Conservation (phyloP, 2,113 vertebrate species). For the Pterocles burchelli region DNA sequence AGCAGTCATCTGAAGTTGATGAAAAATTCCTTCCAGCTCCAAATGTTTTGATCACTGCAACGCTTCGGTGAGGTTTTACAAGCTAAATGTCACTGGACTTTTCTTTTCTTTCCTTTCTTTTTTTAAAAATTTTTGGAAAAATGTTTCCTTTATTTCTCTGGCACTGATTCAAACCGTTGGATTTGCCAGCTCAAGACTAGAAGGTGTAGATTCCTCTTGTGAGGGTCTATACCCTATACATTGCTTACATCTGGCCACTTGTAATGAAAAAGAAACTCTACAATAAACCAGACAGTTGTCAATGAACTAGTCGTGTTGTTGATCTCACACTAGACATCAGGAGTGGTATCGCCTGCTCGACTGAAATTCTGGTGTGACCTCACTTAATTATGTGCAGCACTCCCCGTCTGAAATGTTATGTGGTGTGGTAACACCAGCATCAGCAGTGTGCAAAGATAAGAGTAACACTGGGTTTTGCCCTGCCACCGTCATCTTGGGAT, state of each 20-base stretch:
- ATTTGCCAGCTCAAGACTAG: not conserved
- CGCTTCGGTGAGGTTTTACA: not conserved
- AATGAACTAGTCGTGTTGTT: not conserved
- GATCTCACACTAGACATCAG: fast-evolving
- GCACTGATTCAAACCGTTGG: not conserved
- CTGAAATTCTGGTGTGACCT: not conserved
- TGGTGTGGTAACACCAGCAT: not conserved
- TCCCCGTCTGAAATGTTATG: not conserved
- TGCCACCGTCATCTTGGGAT: not conserved
- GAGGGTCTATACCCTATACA: not conserved
- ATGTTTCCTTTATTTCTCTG: not conserved
- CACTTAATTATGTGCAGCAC: not conserved
- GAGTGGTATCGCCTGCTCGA: not conserved
- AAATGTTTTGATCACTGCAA: not conserved
- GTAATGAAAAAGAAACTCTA: not conserved
- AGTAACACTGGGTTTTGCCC: not conserved
- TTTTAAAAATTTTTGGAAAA: not conserved
- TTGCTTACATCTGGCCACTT: not conserved
- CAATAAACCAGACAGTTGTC: not conserved
- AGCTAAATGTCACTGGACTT: not conserved
- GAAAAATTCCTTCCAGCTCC: not conserved
- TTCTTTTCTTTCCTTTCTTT: not conserved
- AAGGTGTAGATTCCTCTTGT: not conserved
- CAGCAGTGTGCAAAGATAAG: fast-evolving
- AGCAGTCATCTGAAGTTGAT: not conserved